Conservation (phyloP, 2,797 vertebrate genomes). For the Sebastes cheni region DNA sequence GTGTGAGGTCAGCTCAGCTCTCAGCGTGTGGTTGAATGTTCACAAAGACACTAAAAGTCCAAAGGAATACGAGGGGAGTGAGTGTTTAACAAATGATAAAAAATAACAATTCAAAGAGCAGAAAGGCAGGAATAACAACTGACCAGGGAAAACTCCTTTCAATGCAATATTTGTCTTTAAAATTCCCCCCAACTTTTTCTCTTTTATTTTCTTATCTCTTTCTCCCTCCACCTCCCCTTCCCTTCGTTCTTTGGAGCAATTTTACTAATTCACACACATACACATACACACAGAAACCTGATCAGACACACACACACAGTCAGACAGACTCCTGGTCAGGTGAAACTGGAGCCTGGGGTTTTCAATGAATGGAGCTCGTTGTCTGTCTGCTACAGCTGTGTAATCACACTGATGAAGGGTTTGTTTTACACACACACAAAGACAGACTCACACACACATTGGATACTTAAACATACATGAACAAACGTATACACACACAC, state of each 20-base stretch:
- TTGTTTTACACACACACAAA: slow-evolving; percentile 52
- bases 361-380: slow-evolving; percentile 74
- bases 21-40: slow-evolving; percentile 38
- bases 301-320: neutral
- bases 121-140: neutral
- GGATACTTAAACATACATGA: slow-evolving; percentile 15
- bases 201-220: slow-evolving; percentile 18
- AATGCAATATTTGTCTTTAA: neutral
- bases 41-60: slow-evolving; percentile 5
- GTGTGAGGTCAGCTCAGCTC: slow-evolving; percentile 40
- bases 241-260: neutral
- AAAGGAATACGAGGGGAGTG: neutral
- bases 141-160: neutral
- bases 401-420: slow-evolving; percentile 73
- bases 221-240: neutral
- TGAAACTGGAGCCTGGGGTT: slow-evolving; percentile 69
- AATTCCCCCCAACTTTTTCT: neutral
- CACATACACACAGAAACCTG: neutral
- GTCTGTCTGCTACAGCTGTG: slow-evolving; percentile 75
- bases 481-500: neutral
- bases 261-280: slow-evolving; percentile 23
- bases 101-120: slow-evolving; percentile 20
- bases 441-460: slow-evolving; percentile 5
- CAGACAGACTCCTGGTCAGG: slow-evolving; percentile 63
- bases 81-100: slow-evolving; percentile 8